phyloP scores from a whole-genome alignment of 2,888 invertebrate genomes.

The Ctenicera cuprea region DNA sequence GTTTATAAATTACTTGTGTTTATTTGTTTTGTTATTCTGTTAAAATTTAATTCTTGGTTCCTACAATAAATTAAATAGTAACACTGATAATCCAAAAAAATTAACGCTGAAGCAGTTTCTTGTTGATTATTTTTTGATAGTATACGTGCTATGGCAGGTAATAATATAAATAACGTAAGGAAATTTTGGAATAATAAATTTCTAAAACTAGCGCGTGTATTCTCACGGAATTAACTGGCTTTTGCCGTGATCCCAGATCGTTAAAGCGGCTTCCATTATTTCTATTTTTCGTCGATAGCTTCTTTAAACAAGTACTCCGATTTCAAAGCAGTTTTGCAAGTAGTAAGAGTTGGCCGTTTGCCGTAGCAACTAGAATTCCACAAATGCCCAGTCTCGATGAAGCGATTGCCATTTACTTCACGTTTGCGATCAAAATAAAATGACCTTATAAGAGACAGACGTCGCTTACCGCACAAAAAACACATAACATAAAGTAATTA shows the following conservation, averaged over 20 bases:
- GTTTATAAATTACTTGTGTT: conserved; percentile 46
- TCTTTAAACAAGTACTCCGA: conserved; percentile 54
- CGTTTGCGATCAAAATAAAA: conserved; percentile 56
- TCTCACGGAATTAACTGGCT: conserved; percentile 48
- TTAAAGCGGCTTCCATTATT: conserved; percentile 50
- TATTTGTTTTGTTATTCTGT: conserved; percentile 33
- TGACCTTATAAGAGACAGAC: conserved; percentile 53
- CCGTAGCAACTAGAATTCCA: conserved; percentile 55
- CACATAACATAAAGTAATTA: conserved; percentile 47
- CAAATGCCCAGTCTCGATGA: conserved; percentile 56
- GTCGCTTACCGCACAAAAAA: conserved; percentile 41
- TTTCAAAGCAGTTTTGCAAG: conserved; percentile 55
- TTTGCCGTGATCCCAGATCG: conserved; percentile 50
- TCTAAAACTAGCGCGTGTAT: conserved; percentile 24
- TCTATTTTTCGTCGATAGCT: conserved; percentile 52
- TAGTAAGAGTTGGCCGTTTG: conserved; percentile 49
- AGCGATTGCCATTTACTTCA: conserved; percentile 56
- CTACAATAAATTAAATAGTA: not conserved
- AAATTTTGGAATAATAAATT: conserved; percentile 19
- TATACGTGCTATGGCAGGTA: not conserved
- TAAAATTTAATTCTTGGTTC: conserved; percentile 2
- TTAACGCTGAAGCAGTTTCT: not conserved
- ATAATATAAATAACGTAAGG: not conserved
- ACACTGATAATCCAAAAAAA: not conserved
- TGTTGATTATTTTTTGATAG: not conserved